Conservation (phyloP, 1,140 invertebrate genomes). For the Heliconius eleuchia region DNA sequence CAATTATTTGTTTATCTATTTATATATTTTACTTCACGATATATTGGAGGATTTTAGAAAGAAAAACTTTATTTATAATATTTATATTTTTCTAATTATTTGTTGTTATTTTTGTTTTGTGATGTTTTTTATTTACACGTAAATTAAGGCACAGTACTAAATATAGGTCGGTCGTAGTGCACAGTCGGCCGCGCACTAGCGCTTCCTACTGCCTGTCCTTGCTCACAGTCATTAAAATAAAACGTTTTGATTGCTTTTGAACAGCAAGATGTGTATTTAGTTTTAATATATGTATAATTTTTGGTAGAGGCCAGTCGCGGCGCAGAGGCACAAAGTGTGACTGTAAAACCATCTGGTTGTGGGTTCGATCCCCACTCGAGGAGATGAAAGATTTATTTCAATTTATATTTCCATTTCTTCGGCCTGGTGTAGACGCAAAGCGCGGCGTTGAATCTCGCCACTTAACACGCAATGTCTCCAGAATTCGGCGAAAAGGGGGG, state of each 20-base stretch:
- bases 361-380: too few relatives aligned
- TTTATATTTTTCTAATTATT: background rate
- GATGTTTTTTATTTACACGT: background rate
- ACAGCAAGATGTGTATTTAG: background rate
- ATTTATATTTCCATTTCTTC: too few relatives aligned
- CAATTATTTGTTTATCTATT: background rate
- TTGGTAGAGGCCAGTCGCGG: too few relatives aligned
- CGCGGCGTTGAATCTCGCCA: too few relatives aligned
- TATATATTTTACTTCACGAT: background rate
- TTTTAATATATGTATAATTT: background rate
- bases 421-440: too few relatives aligned
- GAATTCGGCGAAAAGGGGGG: too few relatives aligned
- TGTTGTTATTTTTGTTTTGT: background rate
- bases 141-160: background rate
- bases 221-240: background rate
- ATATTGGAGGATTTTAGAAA: background rate
- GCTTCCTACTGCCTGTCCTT: background rate
- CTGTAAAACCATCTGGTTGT: too few relatives aligned
- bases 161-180: background rate
- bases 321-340: too few relatives aligned
- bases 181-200: conserved; percentile 3
- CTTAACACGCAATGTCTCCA: too few relatives aligned
- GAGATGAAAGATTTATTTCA: too few relatives aligned
- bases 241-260: conserved; percentile 9
- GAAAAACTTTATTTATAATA: background rate